phyloP scores from a whole-genome alignment of 2,113 vertebrate species.

The Coptodon rendalli region DNA sequence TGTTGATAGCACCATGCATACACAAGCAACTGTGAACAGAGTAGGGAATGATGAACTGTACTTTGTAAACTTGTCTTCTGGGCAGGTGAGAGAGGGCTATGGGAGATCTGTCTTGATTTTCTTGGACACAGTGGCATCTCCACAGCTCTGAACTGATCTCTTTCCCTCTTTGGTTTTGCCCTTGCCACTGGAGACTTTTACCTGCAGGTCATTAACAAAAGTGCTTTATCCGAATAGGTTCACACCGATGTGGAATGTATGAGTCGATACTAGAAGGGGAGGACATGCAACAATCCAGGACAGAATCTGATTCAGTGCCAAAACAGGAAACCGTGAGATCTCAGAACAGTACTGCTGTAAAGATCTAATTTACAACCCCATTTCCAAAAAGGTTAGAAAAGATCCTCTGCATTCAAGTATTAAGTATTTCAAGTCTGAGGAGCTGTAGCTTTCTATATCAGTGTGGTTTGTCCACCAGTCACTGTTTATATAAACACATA shows the following conservation, averaged over 20 bases:
- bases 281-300: background rate
- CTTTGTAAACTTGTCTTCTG: slow-evolving; percentile 55
- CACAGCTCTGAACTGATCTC: slow-evolving; percentile 53
- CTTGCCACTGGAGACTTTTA: slow-evolving; percentile 50
- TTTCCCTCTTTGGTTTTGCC: slow-evolving; percentile 60
- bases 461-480: background rate
- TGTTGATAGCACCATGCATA: background rate
- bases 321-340: background rate
- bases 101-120: slow-evolving; percentile 61
- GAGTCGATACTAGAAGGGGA: background rate
- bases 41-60: slow-evolving; percentile 59
- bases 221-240: slow-evolving; percentile 15
- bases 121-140: slow-evolving; percentile 61
- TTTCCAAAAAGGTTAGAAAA: background rate
- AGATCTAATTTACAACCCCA: background rate
- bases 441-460: rapidly evolving
- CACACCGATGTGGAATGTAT: background rate
- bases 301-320: background rate
- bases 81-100: slow-evolving; percentile 27
- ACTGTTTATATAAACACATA: background rate
- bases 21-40: slow-evolving; percentile 18
- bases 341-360: background rate
- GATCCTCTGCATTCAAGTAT: background rate
- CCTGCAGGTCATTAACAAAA: slow-evolving; percentile 70
- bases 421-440: background rate